These are phyloP conservation scores for Halictus quadricinctus DNA, from an alignment of 2,888 invertebrate genomes.

Conservation along the genomic window DNA sequence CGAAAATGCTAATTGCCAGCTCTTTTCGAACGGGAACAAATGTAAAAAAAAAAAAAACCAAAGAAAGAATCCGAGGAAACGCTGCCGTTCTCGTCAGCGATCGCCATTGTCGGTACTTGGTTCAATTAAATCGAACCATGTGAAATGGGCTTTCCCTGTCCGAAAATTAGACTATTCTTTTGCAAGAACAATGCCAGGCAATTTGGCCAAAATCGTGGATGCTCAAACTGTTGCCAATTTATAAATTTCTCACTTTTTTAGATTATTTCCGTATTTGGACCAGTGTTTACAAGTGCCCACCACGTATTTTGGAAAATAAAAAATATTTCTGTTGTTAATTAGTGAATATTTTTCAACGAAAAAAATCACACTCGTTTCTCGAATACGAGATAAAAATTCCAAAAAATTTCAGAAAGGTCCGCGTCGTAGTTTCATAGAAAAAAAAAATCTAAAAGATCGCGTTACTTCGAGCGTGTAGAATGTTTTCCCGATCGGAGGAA, in stretches of 20 bases:
- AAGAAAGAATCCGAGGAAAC: background rate
- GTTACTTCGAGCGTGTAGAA: background rate
- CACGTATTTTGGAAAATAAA: too few species aligned
- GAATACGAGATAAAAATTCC: background rate
- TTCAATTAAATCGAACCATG: background rate
- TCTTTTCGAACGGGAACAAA: slow-evolving; percentile 14
- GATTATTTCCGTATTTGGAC: too few species aligned
- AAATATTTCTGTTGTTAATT: too few species aligned
- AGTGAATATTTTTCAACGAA: background rate
- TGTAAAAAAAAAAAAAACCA: background rate
- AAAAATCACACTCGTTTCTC: background rate
- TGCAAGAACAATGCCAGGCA: background rate
- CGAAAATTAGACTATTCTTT: background rate
- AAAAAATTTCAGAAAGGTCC: background rate
- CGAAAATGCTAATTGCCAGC: slow-evolving; percentile 49
- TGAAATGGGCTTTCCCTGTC: background rate
- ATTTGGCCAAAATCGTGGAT: too few species aligned
- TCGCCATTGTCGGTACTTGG: background rate
- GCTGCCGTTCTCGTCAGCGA: background rate
- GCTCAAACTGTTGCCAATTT: too few species aligned
- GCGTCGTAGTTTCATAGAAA: background rate
- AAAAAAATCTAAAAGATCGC: background rate
- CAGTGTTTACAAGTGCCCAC: too few species aligned
- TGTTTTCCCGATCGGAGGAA: background rate
- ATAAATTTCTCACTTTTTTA: too few species aligned